Conservation (phyloP, 2,797 vertebrate species). For the Pangasius mekongensis region DNA sequence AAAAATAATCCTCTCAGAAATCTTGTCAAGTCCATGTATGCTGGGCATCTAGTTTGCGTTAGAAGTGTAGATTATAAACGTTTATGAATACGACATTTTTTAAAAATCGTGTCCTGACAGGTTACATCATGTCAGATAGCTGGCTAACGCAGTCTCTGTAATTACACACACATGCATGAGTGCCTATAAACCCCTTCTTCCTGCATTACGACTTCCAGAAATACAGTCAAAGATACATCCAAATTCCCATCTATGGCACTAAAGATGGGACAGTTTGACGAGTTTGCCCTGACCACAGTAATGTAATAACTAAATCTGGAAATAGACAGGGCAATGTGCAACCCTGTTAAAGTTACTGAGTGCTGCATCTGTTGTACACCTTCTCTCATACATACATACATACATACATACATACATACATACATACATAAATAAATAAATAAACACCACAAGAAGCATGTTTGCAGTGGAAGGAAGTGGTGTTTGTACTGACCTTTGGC, state of each 20-base stretch:
- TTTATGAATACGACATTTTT: neutral
- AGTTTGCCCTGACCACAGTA: neutral
- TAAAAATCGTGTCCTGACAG: neutral
- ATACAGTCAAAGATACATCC: neutral
- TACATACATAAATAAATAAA: neutral
- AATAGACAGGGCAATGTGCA: neutral
- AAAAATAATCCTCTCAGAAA: neutral
- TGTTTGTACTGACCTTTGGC: constrained; percentile 87
- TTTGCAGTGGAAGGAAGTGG: constrained; percentile 2
- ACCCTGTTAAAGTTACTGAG: neutral
- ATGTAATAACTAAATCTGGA: neutral
- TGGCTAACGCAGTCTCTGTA: neutral
- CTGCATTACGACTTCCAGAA: neutral
- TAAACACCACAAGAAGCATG: neutral
- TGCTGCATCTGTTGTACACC: neutral
- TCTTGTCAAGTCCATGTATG: neutral
- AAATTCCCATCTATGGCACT: neutral
- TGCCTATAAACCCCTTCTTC: neutral
- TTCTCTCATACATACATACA: neutral
- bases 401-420: no score
- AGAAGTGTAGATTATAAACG: neutral
- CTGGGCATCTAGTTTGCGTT: neutral
- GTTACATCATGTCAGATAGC: neutral
- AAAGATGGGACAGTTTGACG: neutral
- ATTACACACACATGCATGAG: neutral